A percentile compares a stretch with the other conserved stretches of the same genome.
Conservation (phyloP, 2,113 vertebrate species). For the Nibea coibor region DNA sequence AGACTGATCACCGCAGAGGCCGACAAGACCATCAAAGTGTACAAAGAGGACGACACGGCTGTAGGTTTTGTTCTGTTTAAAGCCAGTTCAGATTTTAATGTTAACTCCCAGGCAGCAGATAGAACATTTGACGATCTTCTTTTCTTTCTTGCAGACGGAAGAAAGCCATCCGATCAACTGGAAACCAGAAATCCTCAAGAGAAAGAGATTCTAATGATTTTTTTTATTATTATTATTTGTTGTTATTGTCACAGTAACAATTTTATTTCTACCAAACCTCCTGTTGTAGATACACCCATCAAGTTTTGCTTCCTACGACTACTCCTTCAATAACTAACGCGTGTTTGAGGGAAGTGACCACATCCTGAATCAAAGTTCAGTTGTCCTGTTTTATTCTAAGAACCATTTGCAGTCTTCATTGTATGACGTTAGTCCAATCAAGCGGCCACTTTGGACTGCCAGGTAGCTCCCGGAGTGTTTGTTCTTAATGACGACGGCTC, state of each 20-base stretch:
- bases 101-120: neutral
- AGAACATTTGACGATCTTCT: neutral
- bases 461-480: conserved; percentile 55
- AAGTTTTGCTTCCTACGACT: neutral
- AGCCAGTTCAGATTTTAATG: neutral
- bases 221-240: conserved; percentile 7
- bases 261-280: conserved; percentile 21
- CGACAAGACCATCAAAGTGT: conserved; percentile 99
- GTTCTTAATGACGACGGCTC: conserved; percentile 68
- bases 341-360: neutral
- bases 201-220: conserved; percentile 91
- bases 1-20: conserved; percentile 95
- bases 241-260: conserved; percentile 21
- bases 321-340: neutral
- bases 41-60: conserved; percentile 95
- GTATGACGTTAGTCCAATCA: conserved; percentile 48
- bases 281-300: conserved; percentile 14
- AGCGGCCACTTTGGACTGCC: conserved; percentile 44
- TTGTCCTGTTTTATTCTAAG: conserved; percentile 41
- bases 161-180: conserved; percentile 97
- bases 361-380: neutral
- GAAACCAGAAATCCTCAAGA: conserved; percentile 99
- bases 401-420: conserved; percentile 67
- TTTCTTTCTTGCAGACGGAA: conserved; percentile 88
- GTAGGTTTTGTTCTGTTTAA: conserved; percentile 77